Percentiles rank a stretch among this genome's conserved stretches.
Evolutionary conservation across 2,113 vertebrate species (phyloP).

Genomic region (Sminthopsis crassicaudata): DNA sequence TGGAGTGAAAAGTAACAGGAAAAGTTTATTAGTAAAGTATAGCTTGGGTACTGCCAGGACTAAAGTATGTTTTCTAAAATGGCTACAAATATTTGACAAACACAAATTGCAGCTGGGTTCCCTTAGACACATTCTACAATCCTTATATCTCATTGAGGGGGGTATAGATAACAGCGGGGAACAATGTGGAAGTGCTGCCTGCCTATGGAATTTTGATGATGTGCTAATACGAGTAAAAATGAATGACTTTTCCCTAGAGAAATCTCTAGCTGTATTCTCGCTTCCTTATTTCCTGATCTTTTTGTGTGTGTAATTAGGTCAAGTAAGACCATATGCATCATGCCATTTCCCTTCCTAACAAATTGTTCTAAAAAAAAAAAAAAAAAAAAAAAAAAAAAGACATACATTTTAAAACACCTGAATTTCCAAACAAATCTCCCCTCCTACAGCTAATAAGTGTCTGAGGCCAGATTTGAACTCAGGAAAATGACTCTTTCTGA

Average conservation of each 20-base stretch:
- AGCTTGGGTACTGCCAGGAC: neutral
- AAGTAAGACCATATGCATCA: neutral
- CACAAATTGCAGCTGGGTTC: neutral
- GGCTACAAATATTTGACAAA: slow-evolving; percentile 17
- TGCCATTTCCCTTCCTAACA: neutral
- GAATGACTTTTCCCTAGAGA: neutral
- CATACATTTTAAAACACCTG: neutral
- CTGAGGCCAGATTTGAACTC: no score
- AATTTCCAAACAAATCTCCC: neutral
- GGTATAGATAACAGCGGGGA: slow-evolving; percentile 1
- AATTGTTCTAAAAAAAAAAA: neutral
- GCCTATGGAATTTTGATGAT: slow-evolving; percentile 26
- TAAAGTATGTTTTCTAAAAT: neutral
- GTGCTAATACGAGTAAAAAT: slow-evolving; percentile 37
- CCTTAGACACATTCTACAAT: slow-evolving; percentile 19
- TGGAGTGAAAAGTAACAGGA: neutral
- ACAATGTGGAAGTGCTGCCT: neutral
- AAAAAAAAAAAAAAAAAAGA: neutral
- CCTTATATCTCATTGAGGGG: neutral
- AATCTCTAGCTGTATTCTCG: neutral
- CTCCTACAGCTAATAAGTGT: neutral
- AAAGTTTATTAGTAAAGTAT: neutral
- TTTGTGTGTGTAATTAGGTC: slow-evolving; percentile 23
- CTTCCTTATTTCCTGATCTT: slow-evolving; percentile 3
- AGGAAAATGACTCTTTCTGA: no score